These are phyloP conservation scores for Carduelis carduelis DNA, from an alignment of 2,797 vertebrate genomes.

Conservation along the genomic window DNA sequence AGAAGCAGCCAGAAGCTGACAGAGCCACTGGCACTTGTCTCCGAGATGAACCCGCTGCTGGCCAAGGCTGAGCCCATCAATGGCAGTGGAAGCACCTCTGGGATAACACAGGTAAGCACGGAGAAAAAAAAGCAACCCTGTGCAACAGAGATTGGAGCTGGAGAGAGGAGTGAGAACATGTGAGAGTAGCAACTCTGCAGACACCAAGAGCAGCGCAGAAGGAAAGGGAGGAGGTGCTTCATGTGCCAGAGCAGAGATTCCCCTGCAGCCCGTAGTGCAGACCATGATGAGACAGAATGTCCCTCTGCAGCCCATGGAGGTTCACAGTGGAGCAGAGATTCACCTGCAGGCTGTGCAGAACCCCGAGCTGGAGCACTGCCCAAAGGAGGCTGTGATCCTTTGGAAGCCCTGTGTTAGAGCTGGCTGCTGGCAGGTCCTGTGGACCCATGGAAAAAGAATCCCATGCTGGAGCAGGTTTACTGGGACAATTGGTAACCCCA, in stretches of 20 bases:
- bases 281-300: too few species aligned
- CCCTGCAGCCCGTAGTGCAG: rapidly evolving
- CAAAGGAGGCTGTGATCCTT: neutral
- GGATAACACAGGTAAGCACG: neutral
- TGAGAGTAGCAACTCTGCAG: neutral
- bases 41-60: rapidly evolving
- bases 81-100: neutral
- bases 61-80: neutral
- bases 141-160: neutral
- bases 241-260: neutral
- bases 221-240: neutral
- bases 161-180: neutral
- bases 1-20: neutral
- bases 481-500: rapidly evolving
- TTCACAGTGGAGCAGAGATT: rapidly evolving
- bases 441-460: too few species aligned
- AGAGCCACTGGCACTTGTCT: neutral
- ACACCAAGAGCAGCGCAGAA: neutral
- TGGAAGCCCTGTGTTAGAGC: neutral
- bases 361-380: neutral
- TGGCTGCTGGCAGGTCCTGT: neutral
- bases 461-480: neutral
- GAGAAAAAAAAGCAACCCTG: neutral
- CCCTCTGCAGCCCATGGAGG: neutral
- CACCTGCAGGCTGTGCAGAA: neutral